Evolutionary conservation across 2,888 invertebrate species (phyloP), one percentile per base, ranked within the genome.

Genomic region (Chloroclystis v-ata): DNA sequence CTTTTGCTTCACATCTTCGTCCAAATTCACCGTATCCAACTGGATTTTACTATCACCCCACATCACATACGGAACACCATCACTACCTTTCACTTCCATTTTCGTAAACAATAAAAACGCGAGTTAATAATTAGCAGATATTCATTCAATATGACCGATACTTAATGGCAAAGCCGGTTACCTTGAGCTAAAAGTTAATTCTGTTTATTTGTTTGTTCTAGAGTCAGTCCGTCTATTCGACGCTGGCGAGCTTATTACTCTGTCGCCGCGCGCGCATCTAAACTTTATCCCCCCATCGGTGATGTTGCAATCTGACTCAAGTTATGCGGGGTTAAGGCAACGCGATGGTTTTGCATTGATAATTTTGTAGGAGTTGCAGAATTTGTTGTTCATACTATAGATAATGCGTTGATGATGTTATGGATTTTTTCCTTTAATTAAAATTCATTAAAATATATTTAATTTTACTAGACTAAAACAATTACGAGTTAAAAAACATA

Each of bases 61-160:
- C 70, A 90, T 89, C 25, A 93, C 87, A 67, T 82, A 92, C 1
- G 92, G 92, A 14, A 88, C 65, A 11, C 90, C 89, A 54, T 91
- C 87, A 28, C 78, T 77, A 57, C 90, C 90, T 60, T 89, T 76
- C 40, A 91, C 54, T 49, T 82, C 79, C 88, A 89, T 86, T 49
- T 57, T 73, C 10, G 26, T 16, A 5, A 20, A 16, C 10, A 10
- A n/a, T 33, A 11, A 24, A 33, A 43, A 37, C 41, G 32, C 37
- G 26, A 33, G 13, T 8, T 0, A 13, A 4, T 13, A 13, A 9
- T 30, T 30, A n/a, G n/a, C n/a, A n/a, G n/a, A n/a, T n/a, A n/a
- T n/a, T n/a, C n/a, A n/a, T n/a, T n/a, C n/a, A n/a, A n/a, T n/a
- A n/a, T n/a, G n/a, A n/a, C n/a, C n/a, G n/a, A n/a, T n/a, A n/a